phyloP scores from a whole-genome alignment of 2,888 invertebrate genomes.

The Steinernema carpocapsae region DNA sequence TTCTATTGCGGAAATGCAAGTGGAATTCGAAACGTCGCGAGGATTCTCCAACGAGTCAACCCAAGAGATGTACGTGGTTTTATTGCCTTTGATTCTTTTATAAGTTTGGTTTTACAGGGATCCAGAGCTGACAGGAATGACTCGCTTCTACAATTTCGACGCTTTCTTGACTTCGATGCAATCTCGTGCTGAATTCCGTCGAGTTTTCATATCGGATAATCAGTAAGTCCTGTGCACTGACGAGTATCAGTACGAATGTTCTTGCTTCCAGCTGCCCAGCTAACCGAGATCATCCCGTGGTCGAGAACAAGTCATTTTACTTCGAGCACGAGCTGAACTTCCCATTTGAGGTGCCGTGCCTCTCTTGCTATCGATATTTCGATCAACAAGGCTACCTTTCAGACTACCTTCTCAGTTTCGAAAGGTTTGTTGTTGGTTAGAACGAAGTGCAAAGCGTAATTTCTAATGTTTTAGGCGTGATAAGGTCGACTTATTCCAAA shows the following conservation, averaged over 20 bases:
- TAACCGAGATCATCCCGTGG: no score
- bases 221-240: neutral
- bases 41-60: neutral
- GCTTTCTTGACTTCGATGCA: conserved; percentile 18
- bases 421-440: neutral
- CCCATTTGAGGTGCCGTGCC: conserved; percentile 2
- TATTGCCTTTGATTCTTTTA: no score
- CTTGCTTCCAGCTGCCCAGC: no score
- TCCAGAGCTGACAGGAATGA: neutral
- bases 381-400: neutral
- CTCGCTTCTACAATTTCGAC: conserved; percentile 7
- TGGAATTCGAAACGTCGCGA: no score
- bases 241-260: neutral
- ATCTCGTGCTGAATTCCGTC: neutral
- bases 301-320: neutral
- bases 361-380: conserved; percentile 19
- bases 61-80: no score
- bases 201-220: neutral
- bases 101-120: neutral
- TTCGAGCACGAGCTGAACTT: conserved; percentile 15
- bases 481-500: neutral
- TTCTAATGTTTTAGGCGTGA: neutral
- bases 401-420: neutral
- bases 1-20: no score
- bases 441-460: neutral